Percentiles rank a stretch among this genome's conserved stretches.
phyloP scores from a whole-genome alignment of 2,888 invertebrate species.

The Philaethria dido region DNA sequence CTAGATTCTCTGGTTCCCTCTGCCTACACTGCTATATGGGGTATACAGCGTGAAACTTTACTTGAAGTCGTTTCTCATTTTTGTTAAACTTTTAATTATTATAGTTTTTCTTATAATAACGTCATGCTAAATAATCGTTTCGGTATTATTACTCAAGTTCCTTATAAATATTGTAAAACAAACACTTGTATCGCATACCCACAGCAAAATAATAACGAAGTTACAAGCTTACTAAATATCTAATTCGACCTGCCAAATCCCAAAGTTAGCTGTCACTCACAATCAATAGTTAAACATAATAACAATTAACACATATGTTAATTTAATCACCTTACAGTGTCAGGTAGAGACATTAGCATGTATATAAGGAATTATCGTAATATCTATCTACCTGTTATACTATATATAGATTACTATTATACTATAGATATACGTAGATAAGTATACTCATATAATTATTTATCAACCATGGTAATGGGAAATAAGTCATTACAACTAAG shows the following conservation, averaged over 20 bases:
- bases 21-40: no score
- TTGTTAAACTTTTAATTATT: no score
- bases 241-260: no score
- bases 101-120: not conserved
- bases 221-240: no score
- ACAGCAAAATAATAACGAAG: not conserved
- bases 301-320: slow-evolving; percentile 2
- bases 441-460: slow-evolving; percentile 9
- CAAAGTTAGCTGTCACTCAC: not conserved
- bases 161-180: not conserved
- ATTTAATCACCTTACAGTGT: not conserved
- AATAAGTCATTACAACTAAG: not conserved
- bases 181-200: not conserved
- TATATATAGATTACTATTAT: slow-evolving; percentile 9
- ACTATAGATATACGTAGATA: no score
- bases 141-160: not conserved
- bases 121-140: not conserved
- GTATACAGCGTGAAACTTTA: no score
- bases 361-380: not conserved
- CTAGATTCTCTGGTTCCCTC: no score
- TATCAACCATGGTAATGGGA: not conserved
- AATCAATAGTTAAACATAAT: not conserved
- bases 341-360: slow-evolving; percentile 2
- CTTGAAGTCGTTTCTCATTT: no score
- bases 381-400: not conserved